These are phyloP conservation scores for Campoplex capitator DNA, from an alignment of 2,888 invertebrate species.

Conservation along the genomic window DNA sequence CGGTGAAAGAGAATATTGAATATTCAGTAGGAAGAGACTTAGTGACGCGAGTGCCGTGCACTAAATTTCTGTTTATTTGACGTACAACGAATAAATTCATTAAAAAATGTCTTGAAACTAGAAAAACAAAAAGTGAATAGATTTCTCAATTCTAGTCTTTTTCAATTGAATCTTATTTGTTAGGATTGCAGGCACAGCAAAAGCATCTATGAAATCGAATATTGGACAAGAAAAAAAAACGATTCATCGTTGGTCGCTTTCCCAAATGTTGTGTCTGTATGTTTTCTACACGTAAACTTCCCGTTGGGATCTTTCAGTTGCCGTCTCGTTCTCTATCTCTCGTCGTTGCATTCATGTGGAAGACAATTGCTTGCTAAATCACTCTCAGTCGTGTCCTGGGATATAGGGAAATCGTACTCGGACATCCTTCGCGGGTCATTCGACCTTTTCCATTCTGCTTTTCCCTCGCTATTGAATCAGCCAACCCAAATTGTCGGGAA, in stretches of 20 bases:
- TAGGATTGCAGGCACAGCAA: conserved; percentile 9
- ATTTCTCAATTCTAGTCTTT: conserved; percentile 1
- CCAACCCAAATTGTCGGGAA: conserved; percentile 63
- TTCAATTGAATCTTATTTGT: conserved; percentile 20
- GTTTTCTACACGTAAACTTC: conserved; percentile 23
- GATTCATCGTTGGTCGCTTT: conserved; percentile 13
- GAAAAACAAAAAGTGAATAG: not conserved
- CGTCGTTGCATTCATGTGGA: conserved; percentile 73
- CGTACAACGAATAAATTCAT: not conserved
- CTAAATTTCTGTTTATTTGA: conserved; percentile 2
- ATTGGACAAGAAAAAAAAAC: conserved; percentile 50
- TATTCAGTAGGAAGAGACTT: not conserved
- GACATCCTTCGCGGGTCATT: conserved; percentile 54
- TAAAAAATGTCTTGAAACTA: not conserved
- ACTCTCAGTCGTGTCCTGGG: conserved; percentile 63
- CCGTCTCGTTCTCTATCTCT: conserved; percentile 38
- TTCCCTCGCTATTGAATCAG: conserved; percentile 69
- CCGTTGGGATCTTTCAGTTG: conserved; percentile 37
- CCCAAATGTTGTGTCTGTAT: not conserved
- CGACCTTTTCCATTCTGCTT: conserved; percentile 24
- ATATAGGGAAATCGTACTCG: conserved; percentile 74
- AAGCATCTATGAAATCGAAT: conserved; percentile 58
- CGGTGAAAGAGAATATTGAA: conserved; percentile 15
- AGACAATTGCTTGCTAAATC: conserved; percentile 79
- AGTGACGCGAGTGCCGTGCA: not conserved